Percentiles rank a stretch among this genome's conserved stretches.
Conservation (phyloP, 2,888 invertebrate species). For the Nowickia ferox region DNA sequence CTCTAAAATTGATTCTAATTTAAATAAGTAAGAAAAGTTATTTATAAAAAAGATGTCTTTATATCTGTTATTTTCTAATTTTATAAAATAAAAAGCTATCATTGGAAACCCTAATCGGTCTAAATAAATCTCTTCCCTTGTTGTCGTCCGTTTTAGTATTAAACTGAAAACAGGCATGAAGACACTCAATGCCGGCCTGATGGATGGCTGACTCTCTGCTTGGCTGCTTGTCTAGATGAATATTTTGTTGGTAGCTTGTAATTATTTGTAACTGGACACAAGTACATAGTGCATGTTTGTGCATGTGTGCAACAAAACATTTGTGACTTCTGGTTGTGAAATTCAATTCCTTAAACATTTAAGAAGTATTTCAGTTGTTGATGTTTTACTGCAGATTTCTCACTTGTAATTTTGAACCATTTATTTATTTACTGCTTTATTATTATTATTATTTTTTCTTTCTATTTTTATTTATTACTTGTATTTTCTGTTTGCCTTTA, state of each 20-base stretch:
- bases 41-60: too few species aligned
- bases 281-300: neutral
- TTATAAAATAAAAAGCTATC: neutral
- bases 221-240: constrained; percentile 23
- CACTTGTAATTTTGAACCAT: constrained; percentile 58
- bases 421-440: constrained; percentile 14
- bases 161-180: constrained; percentile 41
- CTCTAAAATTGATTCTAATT: too few species aligned
- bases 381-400: constrained; percentile 60
- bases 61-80: too few species aligned
- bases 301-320: neutral
- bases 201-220: constrained; percentile 30
- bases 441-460: neutral
- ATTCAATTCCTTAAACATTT: constrained; percentile 70
- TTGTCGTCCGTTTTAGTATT: constrained; percentile 60
- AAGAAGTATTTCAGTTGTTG: constrained; percentile 67
- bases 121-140: constrained; percentile 57
- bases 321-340: constrained; percentile 70
- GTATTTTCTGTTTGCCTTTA: constrained; percentile 9
- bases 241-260: constrained; percentile 23
- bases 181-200: constrained; percentile 43
- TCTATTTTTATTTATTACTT: constrained; percentile 30
- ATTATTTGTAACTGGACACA: constrained; percentile 42
- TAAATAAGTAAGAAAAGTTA: too few species aligned
- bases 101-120: constrained; percentile 2